A percentile compares a stretch with the other conserved stretches of the same genome.
These are phyloP conservation scores for Ormia ochracea DNA, from an alignment of 2,888 invertebrate species.

Conservation along the genomic window DNA sequence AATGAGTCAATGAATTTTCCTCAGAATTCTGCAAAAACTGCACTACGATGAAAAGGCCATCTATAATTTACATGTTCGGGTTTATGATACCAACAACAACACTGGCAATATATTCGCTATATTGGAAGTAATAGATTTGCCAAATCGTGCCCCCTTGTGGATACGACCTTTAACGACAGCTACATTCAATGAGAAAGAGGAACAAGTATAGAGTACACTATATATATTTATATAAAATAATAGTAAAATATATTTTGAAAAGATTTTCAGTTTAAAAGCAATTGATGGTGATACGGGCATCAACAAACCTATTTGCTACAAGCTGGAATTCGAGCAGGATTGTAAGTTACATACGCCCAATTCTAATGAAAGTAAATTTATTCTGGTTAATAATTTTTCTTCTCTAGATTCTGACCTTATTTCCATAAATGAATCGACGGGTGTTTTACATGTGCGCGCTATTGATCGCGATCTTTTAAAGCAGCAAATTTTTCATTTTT, in stretches of 20 bases:
- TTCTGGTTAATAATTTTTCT: neutral
- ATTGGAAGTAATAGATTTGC: conserved; percentile 80
- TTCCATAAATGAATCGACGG: conserved; percentile 58
- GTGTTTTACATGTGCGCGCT: conserved; percentile 63
- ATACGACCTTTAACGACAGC: conserved; percentile 79
- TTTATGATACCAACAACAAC: conserved; percentile 77
- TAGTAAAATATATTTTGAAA: neutral
- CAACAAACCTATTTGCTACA: conserved; percentile 79
- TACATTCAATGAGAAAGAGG: conserved; percentile 79
- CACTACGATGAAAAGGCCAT: conserved; percentile 78
- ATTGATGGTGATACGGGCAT: conserved; percentile 82
- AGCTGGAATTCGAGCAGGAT: conserved; percentile 74
- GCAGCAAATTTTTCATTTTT: conserved; percentile 77
- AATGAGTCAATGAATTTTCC: conserved; percentile 38
- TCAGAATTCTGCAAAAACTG: conserved; percentile 68
- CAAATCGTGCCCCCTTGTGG: conserved; percentile 81
- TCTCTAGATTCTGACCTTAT: conserved; percentile 64
- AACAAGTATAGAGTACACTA: conserved; percentile 66
- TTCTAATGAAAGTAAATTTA: neutral
- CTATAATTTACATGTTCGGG: conserved; percentile 79
- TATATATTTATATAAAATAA: neutral
- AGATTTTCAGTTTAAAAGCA: conserved; percentile 78
- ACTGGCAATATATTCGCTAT: conserved; percentile 76
- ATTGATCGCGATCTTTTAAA: conserved; percentile 78
- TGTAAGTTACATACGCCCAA: conserved; percentile 69